Base-by-base conservation (phyloP, 2,113 vertebrate genomes). In the Periophthalmodon schlosseri region DNA sequence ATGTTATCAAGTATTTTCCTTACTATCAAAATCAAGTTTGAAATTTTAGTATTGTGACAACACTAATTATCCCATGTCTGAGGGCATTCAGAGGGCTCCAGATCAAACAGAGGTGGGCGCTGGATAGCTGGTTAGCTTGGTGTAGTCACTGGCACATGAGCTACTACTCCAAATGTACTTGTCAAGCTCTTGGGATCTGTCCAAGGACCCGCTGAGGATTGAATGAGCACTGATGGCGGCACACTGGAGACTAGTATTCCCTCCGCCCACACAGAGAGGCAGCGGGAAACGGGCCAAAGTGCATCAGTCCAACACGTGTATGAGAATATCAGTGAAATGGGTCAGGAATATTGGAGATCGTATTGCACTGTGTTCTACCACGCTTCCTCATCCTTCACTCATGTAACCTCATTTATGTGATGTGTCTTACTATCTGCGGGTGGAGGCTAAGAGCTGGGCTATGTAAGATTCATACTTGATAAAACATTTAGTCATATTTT, bases 211-310 rank as follows among this genome's bases (percentile, higher is more conserved):
- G 4, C 24, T 56, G 78, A 60, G 57, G 60, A 78, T 58, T 44
- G 54, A 58, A 3, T 34, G 66, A 67, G 50, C 68, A 58, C 70
- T 76, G 82, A 82, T 78, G 81, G 69, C 72, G 81, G 75, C 81
- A 79, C 74, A 80, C 84, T 88, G 88, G 87, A 89, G 89, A 82
- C 57, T 72, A 81, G 75, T 82, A 84, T 86, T 90, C 82, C 72
- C 86, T 77, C 24, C 67, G 61, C 82, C 79, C 84, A 81, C 77
- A 80, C 79, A 75, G 79, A 77, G 56, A 34, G 73, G 69, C 44
- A 68, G 58, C 34, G 77, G 75, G 73, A 75, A 65, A 18, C 21
- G 20, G 54, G 70, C 70, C 67, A 77, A 71, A 63, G 66, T 81
- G 56, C n/a, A 64, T 68, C 65, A 68, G 65, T 21, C 65, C 65